Conservation (phyloP, 2,888 invertebrate species). For the Drosophila rellima region DNA sequence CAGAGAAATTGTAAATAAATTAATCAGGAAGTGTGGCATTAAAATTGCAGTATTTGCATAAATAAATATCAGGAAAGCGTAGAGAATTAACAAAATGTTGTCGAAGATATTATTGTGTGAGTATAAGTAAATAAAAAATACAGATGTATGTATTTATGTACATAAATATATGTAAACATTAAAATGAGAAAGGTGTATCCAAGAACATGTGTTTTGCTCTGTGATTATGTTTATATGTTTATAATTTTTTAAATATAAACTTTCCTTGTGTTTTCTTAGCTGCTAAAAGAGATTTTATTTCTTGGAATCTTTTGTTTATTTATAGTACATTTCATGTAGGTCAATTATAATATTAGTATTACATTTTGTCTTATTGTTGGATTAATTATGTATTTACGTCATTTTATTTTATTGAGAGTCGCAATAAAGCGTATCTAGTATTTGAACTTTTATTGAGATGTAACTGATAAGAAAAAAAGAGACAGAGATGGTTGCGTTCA, state of each 20-base stretch:
- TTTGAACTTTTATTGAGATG: not conserved
- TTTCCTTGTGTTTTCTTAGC: not conserved
- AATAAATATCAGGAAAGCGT: constrained; percentile 20
- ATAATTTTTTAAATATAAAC: constrained; percentile 9
- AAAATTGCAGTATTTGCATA: constrained; percentile 17
- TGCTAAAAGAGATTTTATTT: not conserved
- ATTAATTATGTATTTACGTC: constrained; percentile 4
- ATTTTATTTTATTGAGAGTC: not conserved
- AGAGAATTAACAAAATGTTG: constrained; percentile 49
- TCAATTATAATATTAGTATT: not conserved
- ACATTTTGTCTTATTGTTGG: not conserved
- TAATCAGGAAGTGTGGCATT: constrained; percentile 33
- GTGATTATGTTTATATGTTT: not conserved
- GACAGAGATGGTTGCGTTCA: not conserved
- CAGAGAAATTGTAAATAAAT: constrained; percentile 29
- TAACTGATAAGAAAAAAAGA: not conserved
- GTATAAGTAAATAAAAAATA: constrained; percentile 17
- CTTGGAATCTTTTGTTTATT: constrained; percentile 6
- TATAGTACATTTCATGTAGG: constrained; percentile 8
- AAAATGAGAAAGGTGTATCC: not conserved
- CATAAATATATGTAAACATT: not conserved
- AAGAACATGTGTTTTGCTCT: constrained; percentile 4
- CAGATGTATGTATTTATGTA: not conserved
- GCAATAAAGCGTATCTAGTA: not conserved
- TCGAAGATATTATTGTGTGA: constrained; percentile 59